Evolutionary conservation across 1,140 invertebrate genomes (phyloP), one percentile per base, ranked within the genome.

Genomic region (Epicauta chinensis): DNA sequence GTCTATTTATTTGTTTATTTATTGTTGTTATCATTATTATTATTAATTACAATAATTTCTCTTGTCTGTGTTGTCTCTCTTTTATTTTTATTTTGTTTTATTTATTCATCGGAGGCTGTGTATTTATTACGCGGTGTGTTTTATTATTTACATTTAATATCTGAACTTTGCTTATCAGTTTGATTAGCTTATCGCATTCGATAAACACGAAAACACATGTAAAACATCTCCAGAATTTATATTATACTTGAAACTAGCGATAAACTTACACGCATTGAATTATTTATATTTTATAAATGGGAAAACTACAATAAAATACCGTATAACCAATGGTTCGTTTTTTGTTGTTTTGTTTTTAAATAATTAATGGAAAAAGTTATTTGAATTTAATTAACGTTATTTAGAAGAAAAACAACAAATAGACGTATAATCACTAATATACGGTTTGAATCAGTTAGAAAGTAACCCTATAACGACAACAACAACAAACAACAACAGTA

Each of bases 131-230:
- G 23, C 23, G 23, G 53, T 61, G 48, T 59, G 55, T 57, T 60
- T 60, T 57, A 61, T 56, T 59, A 61, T 61, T 63, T 63, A 53
- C 51, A 35, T 59, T 62, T 58, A 56, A 61, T 62, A 60, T 56
- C 51, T 52, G 36, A 51, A 50, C 51, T 38, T 35, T 34, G 42
- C 43, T 62, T 62, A 64, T 64, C 62, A 56, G 53, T 59, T 57
- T 62, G 62, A 62, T 62, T 64, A 63, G 42, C 55, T 61, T 65
- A 65, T 65, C 63, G 53, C 30, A 31, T 46, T 44, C 53, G 59
- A 65, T 63, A 65, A 65, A 64, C 61, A 62, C 45, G 42, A 56
- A 65, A 65, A 66, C 64, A 64, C 58, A 66, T 65, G 63, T 65
- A 65, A 65, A 65, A 62, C 60, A 63, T 63, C 59, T 63, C 53